Conservation (phyloP, 2,113 vertebrate genomes). For the Eurystomus gularis region DNA sequence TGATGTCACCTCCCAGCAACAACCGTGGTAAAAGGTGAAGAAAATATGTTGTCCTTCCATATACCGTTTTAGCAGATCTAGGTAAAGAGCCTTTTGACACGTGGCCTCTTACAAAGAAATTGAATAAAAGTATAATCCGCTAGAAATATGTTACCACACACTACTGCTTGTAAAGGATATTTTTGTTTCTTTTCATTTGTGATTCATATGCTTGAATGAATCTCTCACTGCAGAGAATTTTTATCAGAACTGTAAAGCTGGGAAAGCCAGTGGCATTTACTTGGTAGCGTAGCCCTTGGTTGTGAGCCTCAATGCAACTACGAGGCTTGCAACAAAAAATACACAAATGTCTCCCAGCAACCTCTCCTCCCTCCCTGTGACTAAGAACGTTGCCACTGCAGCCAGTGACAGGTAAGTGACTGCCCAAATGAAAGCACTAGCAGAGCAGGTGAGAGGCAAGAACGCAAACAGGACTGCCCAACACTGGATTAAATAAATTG, state of each 20-base stretch:
- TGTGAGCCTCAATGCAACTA: background rate
- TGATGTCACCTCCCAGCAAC: background rate
- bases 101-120: background rate
- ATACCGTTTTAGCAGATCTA: conserved; percentile 21
- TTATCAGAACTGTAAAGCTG: conserved; percentile 1
- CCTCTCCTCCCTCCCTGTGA: background rate
- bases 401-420: background rate
- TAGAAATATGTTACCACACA: background rate
- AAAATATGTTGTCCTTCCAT: conserved; percentile 24
- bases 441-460: background rate
- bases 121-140: conserved; percentile 39
- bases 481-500: background rate
- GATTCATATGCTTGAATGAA: background rate
- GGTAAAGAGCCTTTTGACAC: conserved; percentile 43
- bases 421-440: background rate
- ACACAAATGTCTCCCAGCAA: background rate
- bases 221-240: background rate
- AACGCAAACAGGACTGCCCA: background rate
- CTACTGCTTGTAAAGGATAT: background rate
- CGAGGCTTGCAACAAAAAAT: background rate
- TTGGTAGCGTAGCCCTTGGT: background rate
- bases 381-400: background rate
- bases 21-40: conserved; percentile 28
- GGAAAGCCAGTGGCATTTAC: background rate
- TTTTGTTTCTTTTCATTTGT: conserved; percentile 17